Evolutionary conservation across 1,140 invertebrate species (phyloP).

Genomic region (Brachionus calyciflorus): DNA sequence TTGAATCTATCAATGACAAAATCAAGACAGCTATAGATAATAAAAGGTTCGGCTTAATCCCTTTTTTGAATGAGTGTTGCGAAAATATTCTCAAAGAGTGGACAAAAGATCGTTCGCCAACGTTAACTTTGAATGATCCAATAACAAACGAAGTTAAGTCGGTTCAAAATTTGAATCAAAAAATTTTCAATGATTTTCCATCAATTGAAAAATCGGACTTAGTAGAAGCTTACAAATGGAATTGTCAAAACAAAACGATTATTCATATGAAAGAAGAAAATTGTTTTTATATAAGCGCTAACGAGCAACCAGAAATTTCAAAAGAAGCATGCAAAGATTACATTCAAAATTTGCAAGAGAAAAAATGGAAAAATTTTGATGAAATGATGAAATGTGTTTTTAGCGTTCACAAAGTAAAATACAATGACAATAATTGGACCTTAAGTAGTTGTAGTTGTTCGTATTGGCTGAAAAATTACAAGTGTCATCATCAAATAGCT

Average conservation of each 20-base stretch:
- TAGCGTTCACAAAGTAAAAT: background rate
- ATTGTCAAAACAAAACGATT: background rate
- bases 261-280: background rate
- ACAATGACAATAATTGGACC: background rate
- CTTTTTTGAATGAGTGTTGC: background rate
- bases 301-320: no score
- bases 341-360: background rate
- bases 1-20: background rate
- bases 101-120: background rate
- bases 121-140: background rate
- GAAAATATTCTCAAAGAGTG: background rate
- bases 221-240: background rate
- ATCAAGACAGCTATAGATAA: background rate
- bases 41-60: background rate
- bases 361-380: background rate
- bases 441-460: background rate
- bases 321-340: background rate
- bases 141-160: background rate
- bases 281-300: background rate
- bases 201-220: background rate
- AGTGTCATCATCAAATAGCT: background rate
- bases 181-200: background rate
- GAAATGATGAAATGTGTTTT: conserved; percentile 9
- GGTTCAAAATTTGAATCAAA: background rate
- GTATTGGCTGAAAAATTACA: conserved; percentile 6